These are phyloP conservation scores for Urosaurus nigricauda DNA, from an alignment of 2,797 vertebrate genomes.

Conservation along the genomic window DNA sequence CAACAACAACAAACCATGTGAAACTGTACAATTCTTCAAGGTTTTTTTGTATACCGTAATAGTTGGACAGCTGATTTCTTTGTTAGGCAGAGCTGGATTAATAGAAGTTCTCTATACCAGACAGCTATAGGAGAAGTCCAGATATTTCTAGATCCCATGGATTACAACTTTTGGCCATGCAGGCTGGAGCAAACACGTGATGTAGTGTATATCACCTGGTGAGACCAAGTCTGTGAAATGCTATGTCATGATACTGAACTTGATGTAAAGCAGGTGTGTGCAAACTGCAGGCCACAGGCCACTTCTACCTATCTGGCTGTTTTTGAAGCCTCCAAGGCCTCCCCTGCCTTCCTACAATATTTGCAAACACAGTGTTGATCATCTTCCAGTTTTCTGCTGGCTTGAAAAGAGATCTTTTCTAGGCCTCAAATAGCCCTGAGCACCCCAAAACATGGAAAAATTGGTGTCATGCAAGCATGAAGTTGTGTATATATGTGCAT, in stretches of 20 bases:
- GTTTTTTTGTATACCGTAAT: too few species aligned
- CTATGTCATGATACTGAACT: not conserved
- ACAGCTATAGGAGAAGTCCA: not conserved
- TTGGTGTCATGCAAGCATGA: too few species aligned
- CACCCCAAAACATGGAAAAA: too few species aligned
- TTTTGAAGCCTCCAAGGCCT: too few species aligned
- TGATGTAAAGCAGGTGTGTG: not conserved
- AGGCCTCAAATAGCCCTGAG: too few species aligned
- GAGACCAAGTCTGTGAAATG: not conserved
- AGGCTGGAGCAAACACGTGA: not conserved
- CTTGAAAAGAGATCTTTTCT: too few species aligned
- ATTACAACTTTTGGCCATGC: not conserved
- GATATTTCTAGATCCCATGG: not conserved
- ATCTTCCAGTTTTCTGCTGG: too few species aligned
- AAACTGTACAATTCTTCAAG: not conserved
- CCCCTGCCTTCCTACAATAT: too few species aligned
- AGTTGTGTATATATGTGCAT: too few species aligned
- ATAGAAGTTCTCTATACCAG: not conserved
- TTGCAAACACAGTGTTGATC: too few species aligned
- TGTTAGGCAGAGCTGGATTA: not conserved
- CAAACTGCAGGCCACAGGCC: too few species aligned
- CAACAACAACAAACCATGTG: not conserved
- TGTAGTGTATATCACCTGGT: not conserved
- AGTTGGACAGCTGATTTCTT: not conserved
- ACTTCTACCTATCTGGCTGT: too few species aligned